Evolutionary conservation across 1,140 invertebrate species (phyloP), one percentile per base, ranked within the genome.

Genomic region (Papilio polytes): DNA sequence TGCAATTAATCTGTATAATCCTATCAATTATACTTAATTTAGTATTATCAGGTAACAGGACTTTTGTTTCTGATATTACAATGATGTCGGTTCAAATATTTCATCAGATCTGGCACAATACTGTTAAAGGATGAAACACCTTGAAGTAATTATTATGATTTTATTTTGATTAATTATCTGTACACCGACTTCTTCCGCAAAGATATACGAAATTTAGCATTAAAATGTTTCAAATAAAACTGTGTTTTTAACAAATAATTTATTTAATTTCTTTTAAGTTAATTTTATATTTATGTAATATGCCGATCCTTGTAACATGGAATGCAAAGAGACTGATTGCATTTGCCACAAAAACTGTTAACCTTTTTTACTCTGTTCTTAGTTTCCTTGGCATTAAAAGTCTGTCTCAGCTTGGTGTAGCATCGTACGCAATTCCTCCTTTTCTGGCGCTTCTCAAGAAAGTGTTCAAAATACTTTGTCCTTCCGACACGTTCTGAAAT

Each of bases 311-410:
- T 36, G 10, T 70, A 81, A 63, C 59, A 63, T 26, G 59, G 20
- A 63, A 63, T 26, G 59, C 59, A 63, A 63, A 63, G 22, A 63
- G 59, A 63, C 59, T 63, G 59, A 63, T 63, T 63, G 20, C 22
- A 63, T 9, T 63, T 63, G 3, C 59, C 59, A 63, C 59, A 63
- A 63, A 63, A 63, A 26, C 59, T 63, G 9, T 63, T 63, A 13
- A 63, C 22, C 26, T 63, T 63, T 26, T 63, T 63, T 13, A 63
- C 59, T 26, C 22, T 63, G 13, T 63, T 63, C 13, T 63, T 63
- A 63, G 59, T 26, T 63, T 63, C 59, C 59, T 26, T 63, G 3
- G 59, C 20, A 63, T 63, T 63, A 26, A 63, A 63, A 0, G 59
- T 63, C 59, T 26, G 59, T 13, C 59, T 22, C 22, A 63, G 22